Base-by-base conservation (phyloP, 2,888 invertebrate genomes). In the Cantharis nigra region DNA sequence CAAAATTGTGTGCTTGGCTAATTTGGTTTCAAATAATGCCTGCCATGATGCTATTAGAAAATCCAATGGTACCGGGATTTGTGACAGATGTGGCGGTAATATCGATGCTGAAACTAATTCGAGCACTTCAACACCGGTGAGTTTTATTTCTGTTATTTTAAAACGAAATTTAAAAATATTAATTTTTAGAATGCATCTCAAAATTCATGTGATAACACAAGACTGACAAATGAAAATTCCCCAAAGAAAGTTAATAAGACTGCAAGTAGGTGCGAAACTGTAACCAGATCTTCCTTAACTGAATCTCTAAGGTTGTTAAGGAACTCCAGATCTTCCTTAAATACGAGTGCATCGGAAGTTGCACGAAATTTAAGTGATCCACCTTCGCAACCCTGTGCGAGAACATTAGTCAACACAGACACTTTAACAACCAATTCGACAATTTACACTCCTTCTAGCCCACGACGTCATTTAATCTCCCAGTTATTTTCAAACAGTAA, bases 391-490 rank as follows among this genome's bases (percentile, higher is more conserved):
- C 74, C 78, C 9, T 78, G 78, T 28, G 74, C 80, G 3, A 75
- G 77, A 30, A 77, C 74, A 18, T 72, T 80, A 49, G 77, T 78
- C 63, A 81, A 77, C 26, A 82, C 79, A 4, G 69, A 70, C 65
- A 78, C 80, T 64, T 77, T 79, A 16, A 79, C 83, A 0, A 83
- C 85, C 18, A 84, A 82, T 78, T 83, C 84, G 5, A 82, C 83
- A 7, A 83, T 83, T 70, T 83, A 84, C 63, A 84, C 84, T 18
- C 82, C 82, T 20, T 82, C 82, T 70, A 75, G 81, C 30, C 81
- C 83, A 2, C 82, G 85, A 64, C 80, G 86, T 18, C 75, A 87
- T 71, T 84, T 86, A 65, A 83, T 86, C 28, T 85, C 86, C 1
- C 85, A 86, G 72, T 82, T 86, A 28, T 82, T 85, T 18, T 23